Base-by-base conservation (phyloP, 2,888 invertebrate genomes). In the Cancer borealis region DNA sequence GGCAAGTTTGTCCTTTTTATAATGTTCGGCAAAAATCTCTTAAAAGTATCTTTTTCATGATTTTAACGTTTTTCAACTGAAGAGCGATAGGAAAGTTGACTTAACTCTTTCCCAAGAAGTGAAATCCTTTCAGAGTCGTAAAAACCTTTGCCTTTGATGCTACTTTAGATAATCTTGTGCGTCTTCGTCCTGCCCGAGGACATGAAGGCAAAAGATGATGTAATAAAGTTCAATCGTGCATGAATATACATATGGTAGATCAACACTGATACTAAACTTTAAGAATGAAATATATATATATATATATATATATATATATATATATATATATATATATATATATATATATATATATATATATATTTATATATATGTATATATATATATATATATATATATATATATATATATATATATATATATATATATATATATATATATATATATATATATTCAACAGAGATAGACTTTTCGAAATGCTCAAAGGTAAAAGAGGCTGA, bases 81-180 rank as follows among this genome's bases (percentile, higher is more conserved):
- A 87, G 14, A 87, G 8, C 17, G 14, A 21, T 45, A n/a, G 54
- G 54, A 12, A 54, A 12, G 54, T 17, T 17, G 54, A 54, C 54
- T 14, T n/a, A n/a, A 87, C 45, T 87, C 45, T 87, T 87, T 30
- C 87, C 39, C 10, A 26, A 39, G 54, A 54, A 12, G 54, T 54
- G 10, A 12, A 54, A 14, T 17, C 54, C 54, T 54, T 54, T 54
- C 54, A 54, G 14, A 54, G 54, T 87, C 21, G 87, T 45, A 45
- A 17, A 17, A 87, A 17, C 39, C 45, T 10, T 87, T 45, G 87
- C 45, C 45, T 87, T 87, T 87, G 87, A 87, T 87, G 87, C 87
- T 21, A 45, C 30, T n/a, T 39, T 30, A 45, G 3, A 17, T n/a
- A 6, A 30, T n/a, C 14, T 87, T 45, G 45, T 87, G 17, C 8